Evolutionary conservation across 1,140 invertebrate species (phyloP).

Genomic region (Calephelis virginiensis): DNA sequence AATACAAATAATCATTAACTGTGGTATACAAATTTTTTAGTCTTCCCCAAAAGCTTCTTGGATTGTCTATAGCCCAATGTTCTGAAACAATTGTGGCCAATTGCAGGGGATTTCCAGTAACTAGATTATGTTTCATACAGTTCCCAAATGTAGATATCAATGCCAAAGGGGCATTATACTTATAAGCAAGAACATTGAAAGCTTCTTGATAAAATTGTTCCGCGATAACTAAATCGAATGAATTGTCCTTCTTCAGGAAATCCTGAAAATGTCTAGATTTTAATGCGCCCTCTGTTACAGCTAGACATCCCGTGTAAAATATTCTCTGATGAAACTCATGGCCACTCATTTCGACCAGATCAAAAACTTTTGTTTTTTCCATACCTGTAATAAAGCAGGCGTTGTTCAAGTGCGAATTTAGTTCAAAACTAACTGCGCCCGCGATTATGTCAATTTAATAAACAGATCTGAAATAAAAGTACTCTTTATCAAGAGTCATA

Average conservation of each 20-base stretch:
- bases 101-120: slow-evolving; percentile 75
- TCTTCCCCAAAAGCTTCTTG: slow-evolving; percentile 56
- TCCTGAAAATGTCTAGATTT: slow-evolving; percentile 67
- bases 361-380: slow-evolving; percentile 59
- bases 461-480: no score
- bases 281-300: slow-evolving; percentile 71
- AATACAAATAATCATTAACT: slow-evolving; percentile 55
- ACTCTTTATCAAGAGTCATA: no score
- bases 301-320: slow-evolving; percentile 65
- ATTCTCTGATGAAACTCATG: slow-evolving; percentile 53
- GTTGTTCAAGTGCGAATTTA: not conserved
- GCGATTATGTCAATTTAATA: no score
- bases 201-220: slow-evolving; percentile 80
- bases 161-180: slow-evolving; percentile 77
- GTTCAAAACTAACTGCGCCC: no score
- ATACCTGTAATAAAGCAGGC: slow-evolving; percentile 37
- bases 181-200: slow-evolving; percentile 76
- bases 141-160: slow-evolving; percentile 79
- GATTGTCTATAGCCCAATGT: slow-evolving; percentile 60
- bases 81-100: slow-evolving; percentile 73
- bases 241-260: slow-evolving; percentile 68
- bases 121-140: slow-evolving; percentile 77
- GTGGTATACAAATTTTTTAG: slow-evolving; percentile 61
- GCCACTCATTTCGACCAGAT: slow-evolving; percentile 49
- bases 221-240: slow-evolving; percentile 77